Percentiles rank a stretch among this genome's conserved stretches.
Conservation (phyloP, 2,888 invertebrate species). For the Drosophila limbata region DNA sequence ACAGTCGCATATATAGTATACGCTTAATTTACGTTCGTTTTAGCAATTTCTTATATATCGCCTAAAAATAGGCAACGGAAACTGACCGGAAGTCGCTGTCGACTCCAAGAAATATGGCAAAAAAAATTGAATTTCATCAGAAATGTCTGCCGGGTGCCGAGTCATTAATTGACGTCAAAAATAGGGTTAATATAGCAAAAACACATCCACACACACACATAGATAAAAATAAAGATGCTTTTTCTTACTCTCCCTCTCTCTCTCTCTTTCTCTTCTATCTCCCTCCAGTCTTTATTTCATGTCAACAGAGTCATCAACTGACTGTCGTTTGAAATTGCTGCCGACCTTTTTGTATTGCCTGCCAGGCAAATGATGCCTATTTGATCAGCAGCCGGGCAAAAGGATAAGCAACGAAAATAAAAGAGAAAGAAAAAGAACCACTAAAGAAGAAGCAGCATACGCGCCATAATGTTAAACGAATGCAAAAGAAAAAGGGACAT, state of each 20-base stretch:
- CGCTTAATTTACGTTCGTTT: slow-evolving; percentile 46
- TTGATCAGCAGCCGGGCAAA: slow-evolving; percentile 76
- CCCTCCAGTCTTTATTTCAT: slow-evolving; percentile 49
- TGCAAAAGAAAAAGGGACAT: slow-evolving; percentile 43
- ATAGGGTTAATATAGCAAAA: slow-evolving; percentile 74
- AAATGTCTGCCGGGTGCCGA: slow-evolving; percentile 38
- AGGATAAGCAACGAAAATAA: slow-evolving; percentile 67
- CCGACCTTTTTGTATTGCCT: slow-evolving; percentile 70
- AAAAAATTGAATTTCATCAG: slow-evolving; percentile 48
- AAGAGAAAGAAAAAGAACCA: slow-evolving; percentile 15
- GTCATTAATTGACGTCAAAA: slow-evolving; percentile 79
- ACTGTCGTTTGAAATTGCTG: slow-evolving; percentile 79
- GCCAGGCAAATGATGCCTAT: slow-evolving; percentile 81
- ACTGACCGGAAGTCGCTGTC: slow-evolving; percentile 70
- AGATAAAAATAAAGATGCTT: slow-evolving; percentile 45
- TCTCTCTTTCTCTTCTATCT: not conserved
- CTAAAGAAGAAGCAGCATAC: slow-evolving; percentile 20
- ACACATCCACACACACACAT: slow-evolving; percentile 25
- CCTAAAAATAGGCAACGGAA: slow-evolving; percentile 73
- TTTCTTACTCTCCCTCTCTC: not conserved
- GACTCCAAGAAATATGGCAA: slow-evolving; percentile 61
- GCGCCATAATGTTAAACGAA: slow-evolving; percentile 64
- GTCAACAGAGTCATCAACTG: slow-evolving; percentile 80
- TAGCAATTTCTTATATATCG: slow-evolving; percentile 47
- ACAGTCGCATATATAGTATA: slow-evolving; percentile 20